Evolutionary conservation across 2,113 vertebrate species (phyloP).

Genomic region (Pteronura brasiliensis): DNA sequence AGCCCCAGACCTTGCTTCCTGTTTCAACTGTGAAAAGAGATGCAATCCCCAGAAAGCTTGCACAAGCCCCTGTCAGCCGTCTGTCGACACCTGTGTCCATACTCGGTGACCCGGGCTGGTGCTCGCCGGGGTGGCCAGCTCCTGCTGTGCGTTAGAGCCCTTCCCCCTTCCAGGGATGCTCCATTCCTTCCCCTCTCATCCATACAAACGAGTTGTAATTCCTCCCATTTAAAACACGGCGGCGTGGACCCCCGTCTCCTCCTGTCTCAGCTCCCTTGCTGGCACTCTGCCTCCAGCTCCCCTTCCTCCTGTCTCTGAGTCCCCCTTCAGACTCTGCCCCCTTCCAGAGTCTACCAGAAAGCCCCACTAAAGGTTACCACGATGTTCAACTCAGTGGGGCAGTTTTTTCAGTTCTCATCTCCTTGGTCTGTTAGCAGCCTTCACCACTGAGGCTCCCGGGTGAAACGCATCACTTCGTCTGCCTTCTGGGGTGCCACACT

Average conservation of each 20-base stretch:
- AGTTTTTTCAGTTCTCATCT: background rate
- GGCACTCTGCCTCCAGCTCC: background rate
- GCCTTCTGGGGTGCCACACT: background rate
- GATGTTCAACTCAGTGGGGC: background rate
- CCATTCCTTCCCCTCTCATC: background rate
- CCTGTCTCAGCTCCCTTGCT: background rate
- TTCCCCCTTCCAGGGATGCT: background rate
- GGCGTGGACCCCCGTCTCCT: background rate
- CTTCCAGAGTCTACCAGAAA: background rate
- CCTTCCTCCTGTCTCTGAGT: background rate
- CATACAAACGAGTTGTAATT: accelerated
- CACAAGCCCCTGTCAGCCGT: accelerated
- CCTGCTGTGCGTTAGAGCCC: background rate
- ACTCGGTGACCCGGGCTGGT: background rate
- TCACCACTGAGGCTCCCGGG: background rate
- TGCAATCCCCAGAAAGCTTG: background rate
- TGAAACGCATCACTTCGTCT: background rate
- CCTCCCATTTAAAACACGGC: background rate
- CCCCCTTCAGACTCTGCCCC: background rate
- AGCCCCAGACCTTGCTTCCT: background rate
- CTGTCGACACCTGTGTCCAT: background rate
- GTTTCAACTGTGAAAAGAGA: background rate
- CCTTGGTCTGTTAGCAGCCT: no score
- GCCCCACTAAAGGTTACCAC: no score
- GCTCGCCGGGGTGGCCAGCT: background rate